Base-by-base conservation (phyloP, 2,888 invertebrate genomes). In the Plagodis dolabraria region DNA sequence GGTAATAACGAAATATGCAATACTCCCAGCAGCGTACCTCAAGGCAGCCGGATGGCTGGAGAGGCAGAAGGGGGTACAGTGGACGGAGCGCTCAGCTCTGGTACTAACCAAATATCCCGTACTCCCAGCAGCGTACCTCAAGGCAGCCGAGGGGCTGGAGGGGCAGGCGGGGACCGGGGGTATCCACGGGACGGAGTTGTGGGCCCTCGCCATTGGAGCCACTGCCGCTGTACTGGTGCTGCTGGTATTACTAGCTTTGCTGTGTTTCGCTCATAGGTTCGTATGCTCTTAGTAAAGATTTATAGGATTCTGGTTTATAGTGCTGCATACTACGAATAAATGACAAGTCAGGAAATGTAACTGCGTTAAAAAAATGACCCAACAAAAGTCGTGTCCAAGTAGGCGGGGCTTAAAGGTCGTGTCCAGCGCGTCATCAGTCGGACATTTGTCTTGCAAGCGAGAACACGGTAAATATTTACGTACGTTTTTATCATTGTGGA, bases 141-240 rank as follows among this genome's bases (percentile, higher is more conserved):
- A 95, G 80, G 94, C 94, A 43, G 92, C 94, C 0, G 94, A 94
- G 66, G 94, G 95, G 5, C 83, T 95, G 64, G 92, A 90, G 63
- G 94, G 95, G 1, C 92, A 94, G 81, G 94, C 72, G 69, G 91
- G 71, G 75, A 53, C 72, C 5, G 71, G 77, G 0, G 83, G 85
- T 0, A 82, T 90, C 2, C 87, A 85, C 44, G 85, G 87, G 10
- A 76, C 87, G 0, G 92, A 92, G 53, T 70, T 92, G 0, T 96
- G 96, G 96, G 89, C 96, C 0, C 85, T 96, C 55, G 93, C 94
- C 0, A 94, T 95, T 0, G 94, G 95, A 0, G 94, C 94, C 2
- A 89, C 94, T 22, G 92, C 94, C 5, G 95, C 94, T 0, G 79
- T 95, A 5, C 79, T 95, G 4, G 79, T 96, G 6, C 74, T 96